Conservation (phyloP, 2,888 invertebrate species). For the Hypselothyrea guttata region DNA sequence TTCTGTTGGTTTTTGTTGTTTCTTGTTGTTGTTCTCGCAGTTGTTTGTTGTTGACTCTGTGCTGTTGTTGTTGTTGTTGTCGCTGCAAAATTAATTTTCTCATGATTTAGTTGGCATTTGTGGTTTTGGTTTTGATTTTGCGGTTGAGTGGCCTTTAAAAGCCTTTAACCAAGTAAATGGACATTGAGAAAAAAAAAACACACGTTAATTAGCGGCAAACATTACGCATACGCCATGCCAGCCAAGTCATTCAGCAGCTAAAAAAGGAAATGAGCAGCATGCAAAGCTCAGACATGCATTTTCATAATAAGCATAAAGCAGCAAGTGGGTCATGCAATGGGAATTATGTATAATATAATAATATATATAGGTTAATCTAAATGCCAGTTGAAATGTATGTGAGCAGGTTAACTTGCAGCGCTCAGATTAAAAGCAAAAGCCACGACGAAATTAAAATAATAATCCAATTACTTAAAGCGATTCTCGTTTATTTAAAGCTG, state of each 20-base stretch:
- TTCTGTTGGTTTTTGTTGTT: slow-evolving; percentile 29
- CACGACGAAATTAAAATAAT: too few species aligned
- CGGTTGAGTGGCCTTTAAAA: slow-evolving; percentile 62
- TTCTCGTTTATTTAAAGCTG: too few species aligned
- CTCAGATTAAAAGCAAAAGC: too few species aligned
- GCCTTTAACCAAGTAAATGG: slow-evolving; percentile 33
- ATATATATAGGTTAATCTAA: neutral
- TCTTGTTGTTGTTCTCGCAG: slow-evolving; percentile 20
- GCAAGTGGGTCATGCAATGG: too few species aligned
- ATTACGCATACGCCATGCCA: slow-evolving; percentile 39
- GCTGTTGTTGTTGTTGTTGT: slow-evolving; percentile 29
- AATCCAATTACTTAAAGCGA: too few species aligned
- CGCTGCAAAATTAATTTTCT: slow-evolving; percentile 67
- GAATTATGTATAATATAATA: too few species aligned
- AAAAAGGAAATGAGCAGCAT: slow-evolving; percentile 15
- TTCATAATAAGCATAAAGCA: neutral
- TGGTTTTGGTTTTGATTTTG: slow-evolving; percentile 73
- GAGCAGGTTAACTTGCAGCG: too few species aligned
- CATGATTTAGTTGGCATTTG: slow-evolving; percentile 73
- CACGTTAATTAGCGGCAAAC: slow-evolving; percentile 58
- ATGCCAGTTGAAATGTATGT: slow-evolving; percentile 1
- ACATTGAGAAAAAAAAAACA: slow-evolving; percentile 33
- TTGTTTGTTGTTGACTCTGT: slow-evolving; percentile 2
- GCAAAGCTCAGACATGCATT: slow-evolving; percentile 33
- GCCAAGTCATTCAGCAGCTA: neutral